Conservation (phyloP, 1,140 invertebrate species). For the Solenopsis fugax region DNA sequence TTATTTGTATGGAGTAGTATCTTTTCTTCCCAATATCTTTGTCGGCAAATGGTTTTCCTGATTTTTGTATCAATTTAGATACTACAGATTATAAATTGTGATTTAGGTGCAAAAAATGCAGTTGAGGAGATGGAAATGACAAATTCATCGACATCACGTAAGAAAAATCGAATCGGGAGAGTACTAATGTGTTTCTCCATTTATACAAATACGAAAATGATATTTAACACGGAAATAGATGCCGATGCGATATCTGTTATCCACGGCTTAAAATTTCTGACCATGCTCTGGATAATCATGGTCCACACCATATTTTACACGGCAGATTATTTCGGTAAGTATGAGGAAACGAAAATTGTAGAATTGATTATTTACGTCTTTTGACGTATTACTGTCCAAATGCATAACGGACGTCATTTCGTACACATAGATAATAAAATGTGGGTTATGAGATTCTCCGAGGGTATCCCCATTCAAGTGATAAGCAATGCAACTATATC, state of each 20-base stretch:
- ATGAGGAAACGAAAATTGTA: background rate
- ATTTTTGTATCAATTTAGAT: slow-evolving; percentile 1
- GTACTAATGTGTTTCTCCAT: slow-evolving; percentile 85
- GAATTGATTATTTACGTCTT: background rate
- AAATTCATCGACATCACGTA: background rate
- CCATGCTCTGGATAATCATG: slow-evolving; percentile 86
- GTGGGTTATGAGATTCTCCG: slow-evolving; percentile 76
- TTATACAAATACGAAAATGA: slow-evolving; percentile 82
- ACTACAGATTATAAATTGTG: slow-evolving; percentile 26
- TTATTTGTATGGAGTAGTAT: background rate
- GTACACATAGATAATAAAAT: slow-evolving; percentile 79
- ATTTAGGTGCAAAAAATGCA: slow-evolving; percentile 37
- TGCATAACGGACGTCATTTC: background rate
- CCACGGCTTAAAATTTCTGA: slow-evolving; percentile 85
- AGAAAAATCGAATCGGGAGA: slow-evolving; percentile 63
- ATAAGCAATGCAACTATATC: slow-evolving; percentile 84
- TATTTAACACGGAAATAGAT: slow-evolving; percentile 77
- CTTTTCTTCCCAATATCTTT: background rate
- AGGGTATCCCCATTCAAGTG: slow-evolving; percentile 80
- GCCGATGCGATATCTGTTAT: slow-evolving; percentile 78
- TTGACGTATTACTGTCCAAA: background rate
- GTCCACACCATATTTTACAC: slow-evolving; percentile 84
- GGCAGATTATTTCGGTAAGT: slow-evolving; percentile 82
- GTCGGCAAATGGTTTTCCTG: background rate
- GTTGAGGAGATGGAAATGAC: slow-evolving; percentile 59